Evolutionary conservation across 2,888 invertebrate species (phyloP).

Genomic region (Dryadula phaetusa): DNA sequence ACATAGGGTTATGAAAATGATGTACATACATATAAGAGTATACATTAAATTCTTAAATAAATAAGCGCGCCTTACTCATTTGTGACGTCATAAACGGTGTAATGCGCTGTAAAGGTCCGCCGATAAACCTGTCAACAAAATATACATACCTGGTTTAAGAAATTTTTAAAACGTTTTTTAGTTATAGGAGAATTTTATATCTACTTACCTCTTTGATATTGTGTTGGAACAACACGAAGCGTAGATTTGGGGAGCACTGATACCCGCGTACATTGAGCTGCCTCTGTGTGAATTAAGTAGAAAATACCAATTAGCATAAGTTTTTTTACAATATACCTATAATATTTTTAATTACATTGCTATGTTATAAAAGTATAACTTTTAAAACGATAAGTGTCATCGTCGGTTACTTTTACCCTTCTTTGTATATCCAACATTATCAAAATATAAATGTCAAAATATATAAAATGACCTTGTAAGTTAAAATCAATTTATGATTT

Average conservation of each 20-base stretch:
- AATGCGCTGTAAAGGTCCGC: constrained; percentile 94
- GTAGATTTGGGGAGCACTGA: constrained; percentile 93
- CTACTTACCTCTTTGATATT: constrained; percentile 91
- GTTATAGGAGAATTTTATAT: background rate
- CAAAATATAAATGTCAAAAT: too few relatives aligned
- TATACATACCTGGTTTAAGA: constrained; percentile 32
- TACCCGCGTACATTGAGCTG: constrained; percentile 94
- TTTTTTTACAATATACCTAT: too few relatives aligned
- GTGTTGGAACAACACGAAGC: constrained; percentile 94
- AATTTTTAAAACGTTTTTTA: background rate
- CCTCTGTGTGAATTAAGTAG: constrained; percentile 84
- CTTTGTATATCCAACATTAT: too few relatives aligned
- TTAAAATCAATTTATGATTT: too few relatives aligned
- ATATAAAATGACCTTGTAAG: too few relatives aligned
- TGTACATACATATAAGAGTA: background rate
- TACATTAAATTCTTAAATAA: background rate
- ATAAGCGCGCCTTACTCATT: constrained; percentile 89
- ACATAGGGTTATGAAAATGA: background rate
- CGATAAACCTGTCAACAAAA: constrained; percentile 89
- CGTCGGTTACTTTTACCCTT: too few relatives aligned
- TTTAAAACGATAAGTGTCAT: too few relatives aligned
- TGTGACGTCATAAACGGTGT: constrained; percentile 95
- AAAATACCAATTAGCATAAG: constrained; percentile 36
- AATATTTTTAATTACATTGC: background rate
- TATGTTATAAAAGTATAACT: background rate